A percentile compares a stretch with the other conserved stretches of the same genome.
These are phyloP conservation scores for Pterocles burchelli DNA, from an alignment of 2,113 vertebrate species.

Conservation along the genomic window DNA sequence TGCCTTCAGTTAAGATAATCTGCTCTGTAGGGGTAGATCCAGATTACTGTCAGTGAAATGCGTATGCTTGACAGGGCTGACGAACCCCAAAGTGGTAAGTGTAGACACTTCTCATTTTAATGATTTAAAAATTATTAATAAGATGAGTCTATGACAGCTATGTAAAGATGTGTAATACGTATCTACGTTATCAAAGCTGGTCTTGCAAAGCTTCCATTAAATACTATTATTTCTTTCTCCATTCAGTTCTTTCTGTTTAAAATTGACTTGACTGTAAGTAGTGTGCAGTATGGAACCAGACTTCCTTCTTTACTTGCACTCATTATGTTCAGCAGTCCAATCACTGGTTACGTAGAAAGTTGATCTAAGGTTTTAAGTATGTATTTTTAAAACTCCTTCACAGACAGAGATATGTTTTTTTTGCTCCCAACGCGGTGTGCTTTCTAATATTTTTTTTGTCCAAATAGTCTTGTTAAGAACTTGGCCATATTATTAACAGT, in stretches of 20 bases:
- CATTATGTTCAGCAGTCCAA: background rate
- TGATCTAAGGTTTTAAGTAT: background rate
- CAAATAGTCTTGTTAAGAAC: background rate
- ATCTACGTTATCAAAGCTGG: background rate
- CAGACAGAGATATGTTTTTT: fast-evolving
- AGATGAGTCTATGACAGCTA: background rate
- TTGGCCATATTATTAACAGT: background rate
- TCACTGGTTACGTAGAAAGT: background rate
- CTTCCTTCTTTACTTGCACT: background rate
- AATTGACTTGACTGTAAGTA: background rate
- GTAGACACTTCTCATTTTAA: background rate
- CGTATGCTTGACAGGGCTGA: background rate
- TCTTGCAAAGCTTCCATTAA: background rate
- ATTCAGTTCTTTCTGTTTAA: background rate
- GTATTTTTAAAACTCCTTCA: background rate
- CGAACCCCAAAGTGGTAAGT: background rate
- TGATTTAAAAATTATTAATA: background rate
- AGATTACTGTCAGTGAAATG: background rate
- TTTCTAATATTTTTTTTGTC: background rate
- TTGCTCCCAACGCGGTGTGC: background rate
- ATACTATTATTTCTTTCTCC: background rate
- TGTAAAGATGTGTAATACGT: background rate
- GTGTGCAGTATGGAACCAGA: background rate
- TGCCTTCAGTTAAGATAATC: background rate
- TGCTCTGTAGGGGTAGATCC: background rate